phyloP scores from a whole-genome alignment of 2,113 vertebrate genomes.

The Salvator merianae region DNA sequence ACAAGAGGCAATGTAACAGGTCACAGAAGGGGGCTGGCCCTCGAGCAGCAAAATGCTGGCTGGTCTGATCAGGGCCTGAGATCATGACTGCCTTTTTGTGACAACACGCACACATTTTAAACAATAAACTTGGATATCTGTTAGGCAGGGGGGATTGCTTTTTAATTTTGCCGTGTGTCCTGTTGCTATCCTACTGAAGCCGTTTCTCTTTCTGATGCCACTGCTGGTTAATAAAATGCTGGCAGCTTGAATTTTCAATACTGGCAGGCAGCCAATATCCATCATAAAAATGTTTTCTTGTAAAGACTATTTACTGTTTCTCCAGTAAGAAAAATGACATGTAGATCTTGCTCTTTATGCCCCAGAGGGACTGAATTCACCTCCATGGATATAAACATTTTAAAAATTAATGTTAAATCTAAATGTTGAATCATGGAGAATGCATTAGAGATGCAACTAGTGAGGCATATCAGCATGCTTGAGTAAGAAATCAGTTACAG shows the following conservation, averaged over 20 bases:
- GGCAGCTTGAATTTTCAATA: constrained; percentile 6
- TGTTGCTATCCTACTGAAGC: background rate
- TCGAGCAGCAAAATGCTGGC: no score
- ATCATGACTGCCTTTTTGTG: background rate
- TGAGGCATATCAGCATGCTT: fast-evolving
- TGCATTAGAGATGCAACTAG: background rate
- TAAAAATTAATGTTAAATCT: constrained; percentile 6
- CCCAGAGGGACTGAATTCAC: background rate
- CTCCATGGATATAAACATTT: background rate
- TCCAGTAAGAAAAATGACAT: background rate
- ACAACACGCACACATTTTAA: background rate
- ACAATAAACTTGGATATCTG: background rate
- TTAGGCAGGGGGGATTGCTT: background rate
- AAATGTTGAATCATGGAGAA: background rate
- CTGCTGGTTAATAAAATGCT: constrained; percentile 20
- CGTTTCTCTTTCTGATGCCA: constrained; percentile 1
- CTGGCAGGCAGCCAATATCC: constrained; percentile 14
- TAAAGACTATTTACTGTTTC: background rate
- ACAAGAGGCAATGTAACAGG: no score
- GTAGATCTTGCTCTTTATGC: background rate
- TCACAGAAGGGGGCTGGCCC: no score
- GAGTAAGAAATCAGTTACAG: background rate
- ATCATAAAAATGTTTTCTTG: background rate
- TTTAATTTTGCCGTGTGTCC: constrained; percentile 32
- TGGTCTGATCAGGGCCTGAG: no score